phyloP scores from a whole-genome alignment of 2,113 vertebrate species.

The Ariopsis seemanni region DNA sequence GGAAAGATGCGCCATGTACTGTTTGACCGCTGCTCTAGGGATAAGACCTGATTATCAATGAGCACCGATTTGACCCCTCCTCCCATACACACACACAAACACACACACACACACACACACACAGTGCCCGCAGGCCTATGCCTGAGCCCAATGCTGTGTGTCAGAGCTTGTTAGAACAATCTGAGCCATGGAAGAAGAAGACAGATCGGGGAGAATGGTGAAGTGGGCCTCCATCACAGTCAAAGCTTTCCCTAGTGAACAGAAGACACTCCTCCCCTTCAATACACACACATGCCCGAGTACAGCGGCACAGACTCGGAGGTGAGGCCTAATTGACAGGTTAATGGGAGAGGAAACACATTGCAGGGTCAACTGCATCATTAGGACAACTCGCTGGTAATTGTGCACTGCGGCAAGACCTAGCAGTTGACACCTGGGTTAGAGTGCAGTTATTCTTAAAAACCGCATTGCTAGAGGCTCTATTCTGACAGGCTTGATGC shows the following conservation, averaged over 20 bases:
- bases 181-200: slow-evolving; percentile 44
- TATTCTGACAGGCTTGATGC: slow-evolving; percentile 52
- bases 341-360: slow-evolving; percentile 56
- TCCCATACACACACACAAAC: slow-evolving; percentile 7
- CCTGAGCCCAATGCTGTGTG: slow-evolving; percentile 51
- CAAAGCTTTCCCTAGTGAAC: slow-evolving; percentile 36
- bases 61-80: slow-evolving; percentile 45
- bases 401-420: slow-evolving; percentile 43
- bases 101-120: slow-evolving; percentile 32
- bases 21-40: slow-evolving; percentile 58
- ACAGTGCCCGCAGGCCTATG: slow-evolving; percentile 44
- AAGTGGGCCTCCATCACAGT: slow-evolving; percentile 50
- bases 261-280: slow-evolving; percentile 12
- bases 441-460: slow-evolving; percentile 53
- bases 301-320: slow-evolving; percentile 41
- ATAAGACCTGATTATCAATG: slow-evolving; percentile 64
- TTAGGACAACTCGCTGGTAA: slow-evolving; percentile 54
- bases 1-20: slow-evolving; percentile 53
- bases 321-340: slow-evolving; percentile 60
- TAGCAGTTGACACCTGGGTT: slow-evolving; percentile 56
- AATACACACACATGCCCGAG: slow-evolving; percentile 13
- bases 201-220: slow-evolving; percentile 31
- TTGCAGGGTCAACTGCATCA: slow-evolving; percentile 52
- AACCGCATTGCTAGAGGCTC: slow-evolving; percentile 44
- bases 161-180: slow-evolving; percentile 60